These are phyloP conservation scores for Agrypnia vestita DNA, from an alignment of 1,140 invertebrate genomes.

Conservation along the genomic window DNA sequence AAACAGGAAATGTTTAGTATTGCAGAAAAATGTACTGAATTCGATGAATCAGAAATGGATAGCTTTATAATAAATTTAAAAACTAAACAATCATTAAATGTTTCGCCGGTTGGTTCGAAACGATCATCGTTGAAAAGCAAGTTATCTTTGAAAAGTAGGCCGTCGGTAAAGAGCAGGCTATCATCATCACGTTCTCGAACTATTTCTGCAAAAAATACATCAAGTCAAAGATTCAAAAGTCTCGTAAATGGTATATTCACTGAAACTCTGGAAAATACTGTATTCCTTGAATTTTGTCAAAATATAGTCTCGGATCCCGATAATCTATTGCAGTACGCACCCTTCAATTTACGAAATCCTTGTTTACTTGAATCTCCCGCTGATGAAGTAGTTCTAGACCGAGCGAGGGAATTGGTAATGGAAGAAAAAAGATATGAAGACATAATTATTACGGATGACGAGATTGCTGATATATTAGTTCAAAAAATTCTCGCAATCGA, in stretches of 20 bases:
- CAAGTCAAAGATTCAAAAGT: background rate
- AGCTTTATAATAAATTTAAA: background rate
- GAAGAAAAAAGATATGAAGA: conserved; percentile 23
- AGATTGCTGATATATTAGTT: conserved; percentile 67
- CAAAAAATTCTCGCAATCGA: conserved; percentile 66
- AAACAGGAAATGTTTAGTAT: background rate
- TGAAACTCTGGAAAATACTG: background rate
- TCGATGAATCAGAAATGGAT: background rate
- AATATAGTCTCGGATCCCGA: conserved; percentile 16
- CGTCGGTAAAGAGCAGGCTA: no score
- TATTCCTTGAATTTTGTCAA: conserved; percentile 17
- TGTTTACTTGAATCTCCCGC: background rate
- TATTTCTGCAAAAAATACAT: no score
- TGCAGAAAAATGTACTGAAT: background rate
- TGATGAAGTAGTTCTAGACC: conserved; percentile 8
- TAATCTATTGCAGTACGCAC: conserved; percentile 25
- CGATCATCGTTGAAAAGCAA: no score
- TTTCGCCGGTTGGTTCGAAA: no score
- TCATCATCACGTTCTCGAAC: no score
- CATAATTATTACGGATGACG: conserved; percentile 64
- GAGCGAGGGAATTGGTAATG: background rate
- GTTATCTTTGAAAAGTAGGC: no score
- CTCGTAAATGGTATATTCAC: conserved; percentile 3
- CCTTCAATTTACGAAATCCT: background rate
- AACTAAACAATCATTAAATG: no score